Conservation (phyloP, 2,888 invertebrate species). For the Agrochola circellaris region DNA sequence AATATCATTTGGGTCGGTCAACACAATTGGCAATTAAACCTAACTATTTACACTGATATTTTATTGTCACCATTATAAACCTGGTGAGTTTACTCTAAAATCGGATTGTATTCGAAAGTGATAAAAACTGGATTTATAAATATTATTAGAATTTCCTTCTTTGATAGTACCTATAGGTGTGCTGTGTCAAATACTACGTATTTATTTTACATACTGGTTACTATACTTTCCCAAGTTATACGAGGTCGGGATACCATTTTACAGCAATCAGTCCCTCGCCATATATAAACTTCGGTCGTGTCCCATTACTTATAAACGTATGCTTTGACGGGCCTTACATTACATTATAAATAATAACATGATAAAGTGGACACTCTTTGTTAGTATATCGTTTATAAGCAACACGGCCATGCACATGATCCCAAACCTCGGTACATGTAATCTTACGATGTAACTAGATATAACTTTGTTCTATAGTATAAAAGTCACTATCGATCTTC, state of each 20-base stretch:
- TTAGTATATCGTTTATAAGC: conserved; percentile 51
- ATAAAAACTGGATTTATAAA: conserved; percentile 53
- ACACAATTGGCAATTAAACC: conserved; percentile 79
- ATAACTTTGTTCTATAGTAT: conserved; percentile 65
- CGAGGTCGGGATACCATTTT: conserved; percentile 57
- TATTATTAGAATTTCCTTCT: conserved; percentile 30
- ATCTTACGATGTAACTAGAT: conserved; percentile 58
- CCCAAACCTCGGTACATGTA: conserved; percentile 68
- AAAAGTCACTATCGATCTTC: conserved; percentile 70
- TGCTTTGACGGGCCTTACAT: conserved; percentile 20
- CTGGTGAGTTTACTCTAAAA: conserved; percentile 81
- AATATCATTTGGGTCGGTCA: conserved; percentile 69
- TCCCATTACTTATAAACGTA: conserved; percentile 63
- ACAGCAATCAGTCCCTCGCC: conserved; percentile 24
- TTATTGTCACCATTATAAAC: conserved; percentile 89
- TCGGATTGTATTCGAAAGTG: conserved; percentile 43
- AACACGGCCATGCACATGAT: conserved; percentile 60
- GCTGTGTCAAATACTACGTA: conserved; percentile 41
- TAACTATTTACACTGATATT: conserved; percentile 89
- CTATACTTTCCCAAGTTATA: conserved; percentile 22
- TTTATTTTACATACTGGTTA: conserved; percentile 46
- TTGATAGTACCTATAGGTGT: conserved; percentile 37
- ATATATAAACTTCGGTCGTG: conserved; percentile 34
- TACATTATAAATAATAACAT: conserved; percentile 46
- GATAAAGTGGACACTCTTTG: conserved; percentile 44